Base-by-base conservation (phyloP, 2,113 vertebrate genomes). In the Urocitellus parryii region DNA sequence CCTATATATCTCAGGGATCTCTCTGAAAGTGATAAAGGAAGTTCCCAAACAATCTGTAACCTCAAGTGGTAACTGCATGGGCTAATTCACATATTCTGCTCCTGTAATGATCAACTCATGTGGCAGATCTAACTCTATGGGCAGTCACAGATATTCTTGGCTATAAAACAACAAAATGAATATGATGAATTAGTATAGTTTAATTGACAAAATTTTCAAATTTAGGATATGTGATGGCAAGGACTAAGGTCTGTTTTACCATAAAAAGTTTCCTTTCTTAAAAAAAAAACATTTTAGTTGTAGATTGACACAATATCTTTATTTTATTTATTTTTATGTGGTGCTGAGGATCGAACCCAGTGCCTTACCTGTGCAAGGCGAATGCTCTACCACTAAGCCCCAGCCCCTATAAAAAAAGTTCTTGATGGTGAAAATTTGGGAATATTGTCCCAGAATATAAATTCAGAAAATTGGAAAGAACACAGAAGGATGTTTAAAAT, bases 131-230 rank as follows among this genome's bases (percentile, higher is more conserved):
- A 78, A 37, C n/a, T 56, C 24, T 10, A 78, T 73, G 45, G 24
- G 39, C 34, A 82, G 61, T 83, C 42, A 91, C 61, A 82, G 67
- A 76, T 63, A 22, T 42, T 82, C 68, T 73, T 45, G 6, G 87
- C 51, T 86, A 85, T 70, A 76, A 90, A 87, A 88, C 25, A 63
- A n/a, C 91, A 42, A 61, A 68, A 90, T 16, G 82, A 96, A 48
- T 61, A 63, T 91, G 51, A 88, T 83, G 45, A 82, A 78, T 73
- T 82, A 73, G 29, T 70, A 29, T 68, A 92, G 37, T 53, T 95
- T 73, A 34, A 11, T 29, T 80, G 16, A 68, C 56, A 89, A 58
- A 10, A 65, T 42, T 95, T 80, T 65, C 89, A 85, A 92, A 85
- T 86, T 58, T 74, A 34, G 45, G 16, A 86, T 76, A 22, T 22